A percentile compares a stretch with the other conserved stretches of the same genome.
phyloP scores from a whole-genome alignment of 2,888 invertebrate genomes.

The Macropis europaea region DNA sequence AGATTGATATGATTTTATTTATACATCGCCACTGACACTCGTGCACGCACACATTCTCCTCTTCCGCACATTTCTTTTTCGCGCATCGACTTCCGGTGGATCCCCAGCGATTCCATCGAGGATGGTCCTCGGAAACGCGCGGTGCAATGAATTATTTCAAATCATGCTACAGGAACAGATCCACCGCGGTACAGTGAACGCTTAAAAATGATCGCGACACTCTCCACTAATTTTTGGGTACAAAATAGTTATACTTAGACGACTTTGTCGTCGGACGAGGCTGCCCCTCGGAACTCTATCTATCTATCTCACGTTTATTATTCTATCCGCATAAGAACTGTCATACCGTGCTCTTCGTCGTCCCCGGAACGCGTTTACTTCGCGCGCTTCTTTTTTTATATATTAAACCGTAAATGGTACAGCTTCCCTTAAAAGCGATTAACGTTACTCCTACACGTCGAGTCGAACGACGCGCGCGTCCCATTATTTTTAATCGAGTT shows the following conservation, averaged over 20 bases:
- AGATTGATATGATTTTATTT: conserved; percentile 79
- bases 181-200: conserved; percentile 1
- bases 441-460: conserved; percentile 29
- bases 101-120: neutral
- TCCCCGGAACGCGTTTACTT: neutral
- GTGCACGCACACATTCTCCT: conserved; percentile 34
- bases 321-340: conserved; percentile 71
- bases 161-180: conserved; percentile 10
- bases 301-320: conserved; percentile 9
- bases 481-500: conserved; percentile 39
- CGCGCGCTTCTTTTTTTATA: neutral
- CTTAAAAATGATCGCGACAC: conserved; percentile 37
- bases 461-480: conserved; percentile 17
- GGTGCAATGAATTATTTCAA: conserved; percentile 40
- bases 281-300: conserved; percentile 24
- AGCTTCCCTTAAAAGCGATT: no score
- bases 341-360: conserved; percentile 74
- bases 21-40: conserved; percentile 68
- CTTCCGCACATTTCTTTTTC: conserved; percentile 9
- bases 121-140: conserved; percentile 17
- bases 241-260: conserved; percentile 72
- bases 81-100: neutral
- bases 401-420: conserved; percentile 2
- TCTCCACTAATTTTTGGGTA: conserved; percentile 64
- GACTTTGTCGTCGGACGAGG: conserved; percentile 49